A percentile compares a stretch with the other conserved stretches of the same genome.
Evolutionary conservation across 2,888 invertebrate species (phyloP).

Genomic region (Marronus borbonicus): DNA sequence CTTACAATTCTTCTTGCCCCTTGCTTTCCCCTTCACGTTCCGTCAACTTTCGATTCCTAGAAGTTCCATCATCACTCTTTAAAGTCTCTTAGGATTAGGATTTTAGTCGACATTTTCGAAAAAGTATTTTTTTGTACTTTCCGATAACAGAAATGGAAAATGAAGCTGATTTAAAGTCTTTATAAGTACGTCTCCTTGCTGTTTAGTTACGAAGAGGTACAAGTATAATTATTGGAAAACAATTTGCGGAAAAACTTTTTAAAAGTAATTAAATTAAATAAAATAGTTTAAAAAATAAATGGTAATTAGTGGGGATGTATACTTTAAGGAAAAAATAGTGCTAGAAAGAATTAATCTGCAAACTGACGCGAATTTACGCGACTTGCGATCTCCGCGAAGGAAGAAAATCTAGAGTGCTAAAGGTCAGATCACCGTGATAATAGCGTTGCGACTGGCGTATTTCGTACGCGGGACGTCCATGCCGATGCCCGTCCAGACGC

Average conservation of each 20-base stretch:
- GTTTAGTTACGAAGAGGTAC: too few relatives aligned
- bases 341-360: not conserved
- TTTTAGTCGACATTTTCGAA: too few relatives aligned
- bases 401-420: constrained; percentile 36
- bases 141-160: too few relatives aligned
- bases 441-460: constrained; percentile 39
- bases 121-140: too few relatives aligned
- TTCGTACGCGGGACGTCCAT: constrained; percentile 32
- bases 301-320: not conserved
- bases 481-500: constrained; percentile 33
- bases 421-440: constrained; percentile 44
- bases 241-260: too few relatives aligned
- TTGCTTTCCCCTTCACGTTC: not conserved
- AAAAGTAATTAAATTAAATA: too few relatives aligned
- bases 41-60: not conserved
- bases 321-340: not conserved
- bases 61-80: constrained; percentile 21
- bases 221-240: too few relatives aligned
- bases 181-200: too few relatives aligned
- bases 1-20: constrained; percentile 16
- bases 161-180: too few relatives aligned
- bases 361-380: constrained; percentile 23
- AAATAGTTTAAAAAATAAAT: too few relatives aligned
- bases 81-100: constrained; percentile 6
- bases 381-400: constrained; percentile 23